Percentiles rank a stretch among this genome's conserved stretches.
Evolutionary conservation across 2,797 vertebrate genomes (phyloP).

Genomic region (Alectoris magna): DNA sequence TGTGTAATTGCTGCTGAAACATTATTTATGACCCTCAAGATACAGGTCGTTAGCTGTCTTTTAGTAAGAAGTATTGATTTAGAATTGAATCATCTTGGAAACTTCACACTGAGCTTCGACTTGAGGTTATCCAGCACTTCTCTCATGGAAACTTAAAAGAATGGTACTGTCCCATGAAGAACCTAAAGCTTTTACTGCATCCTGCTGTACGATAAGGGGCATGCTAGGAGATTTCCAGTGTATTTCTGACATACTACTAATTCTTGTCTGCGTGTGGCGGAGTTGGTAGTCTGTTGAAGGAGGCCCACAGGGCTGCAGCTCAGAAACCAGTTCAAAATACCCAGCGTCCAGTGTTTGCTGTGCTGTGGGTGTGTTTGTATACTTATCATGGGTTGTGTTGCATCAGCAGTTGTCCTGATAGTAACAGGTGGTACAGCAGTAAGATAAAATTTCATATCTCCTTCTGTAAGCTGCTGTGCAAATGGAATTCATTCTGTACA

Average conservation of each 20-base stretch:
- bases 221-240: not conserved
- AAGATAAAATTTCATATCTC: not conserved
- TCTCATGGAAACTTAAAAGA: not conserved
- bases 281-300: not conserved
- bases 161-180: not conserved
- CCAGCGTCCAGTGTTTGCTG: accelerated
- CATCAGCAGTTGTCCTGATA: not conserved
- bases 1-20: not conserved
- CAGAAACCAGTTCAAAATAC: not conserved
- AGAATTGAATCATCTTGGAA: not conserved
- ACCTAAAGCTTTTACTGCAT: accelerated
- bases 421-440: not conserved
- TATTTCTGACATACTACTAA: not conserved
- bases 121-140: not conserved
- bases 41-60: not conserved
- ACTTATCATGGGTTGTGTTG: not conserved
- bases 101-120: not conserved
- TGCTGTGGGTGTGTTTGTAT: accelerated
- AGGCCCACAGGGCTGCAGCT: not conserved
- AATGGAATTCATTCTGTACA: not conserved
- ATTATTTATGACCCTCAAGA: not conserved
- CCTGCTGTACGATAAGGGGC: not conserved
- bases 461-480: not conserved
- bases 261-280: not conserved
- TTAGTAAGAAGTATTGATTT: not conserved